A percentile compares a stretch with the other conserved stretches of the same genome.
Conservation (phyloP, 1,140 invertebrate genomes). For the Alviniconcha marisindica region DNA sequence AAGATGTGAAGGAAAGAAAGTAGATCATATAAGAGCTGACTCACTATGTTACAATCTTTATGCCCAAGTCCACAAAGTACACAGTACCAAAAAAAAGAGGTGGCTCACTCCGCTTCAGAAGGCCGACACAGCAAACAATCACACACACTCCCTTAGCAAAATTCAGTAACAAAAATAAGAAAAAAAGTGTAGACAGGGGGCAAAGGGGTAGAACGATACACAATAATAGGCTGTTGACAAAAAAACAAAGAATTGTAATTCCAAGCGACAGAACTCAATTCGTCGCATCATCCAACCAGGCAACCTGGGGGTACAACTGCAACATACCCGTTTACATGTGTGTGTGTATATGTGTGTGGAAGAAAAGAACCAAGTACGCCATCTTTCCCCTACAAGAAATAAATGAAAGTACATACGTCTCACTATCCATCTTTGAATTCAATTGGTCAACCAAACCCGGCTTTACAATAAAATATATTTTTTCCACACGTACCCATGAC, state of each 20-base stretch:
- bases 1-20: not conserved
- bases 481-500: not conserved
- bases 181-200: not conserved
- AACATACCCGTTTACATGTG: conserved; percentile 3
- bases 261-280: no score
- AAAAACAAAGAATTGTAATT: conserved; percentile 23
- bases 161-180: not conserved
- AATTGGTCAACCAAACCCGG: not conserved
- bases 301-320: not conserved
- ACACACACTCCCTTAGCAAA: conserved; percentile 21
- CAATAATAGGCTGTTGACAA: not conserved
- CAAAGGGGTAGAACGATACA: conserved; percentile 11
- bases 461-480: conserved; percentile 11
- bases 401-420: not conserved
- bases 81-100: not conserved
- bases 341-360: no score
- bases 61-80: not conserved
- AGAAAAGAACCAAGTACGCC: not conserved
- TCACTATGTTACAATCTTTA: not conserved
- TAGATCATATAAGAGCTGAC: not conserved
- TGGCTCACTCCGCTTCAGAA: not conserved
- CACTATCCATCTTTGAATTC: no score
- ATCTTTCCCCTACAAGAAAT: not conserved
- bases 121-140: conserved; percentile 32
- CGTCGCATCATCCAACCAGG: not conserved